Conservation (phyloP, 2,888 invertebrate species). For the Leptinotarsa tumamoca region DNA sequence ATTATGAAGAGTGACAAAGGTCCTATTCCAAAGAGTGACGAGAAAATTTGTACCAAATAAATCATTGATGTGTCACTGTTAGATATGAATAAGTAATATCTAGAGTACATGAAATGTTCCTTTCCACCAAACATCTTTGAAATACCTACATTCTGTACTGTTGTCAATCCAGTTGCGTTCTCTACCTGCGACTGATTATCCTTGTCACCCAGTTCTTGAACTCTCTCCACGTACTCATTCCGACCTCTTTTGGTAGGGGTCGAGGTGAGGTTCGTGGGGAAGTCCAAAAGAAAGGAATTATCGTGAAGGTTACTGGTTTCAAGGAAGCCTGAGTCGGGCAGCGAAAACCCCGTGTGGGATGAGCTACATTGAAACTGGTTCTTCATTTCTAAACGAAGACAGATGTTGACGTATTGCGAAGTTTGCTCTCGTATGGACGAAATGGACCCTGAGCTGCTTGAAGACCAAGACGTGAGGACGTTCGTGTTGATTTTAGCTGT, state of each 20-base stretch:
- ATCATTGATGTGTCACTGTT: too few species aligned
- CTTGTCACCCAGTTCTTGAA: not conserved
- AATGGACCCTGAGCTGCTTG: conserved; percentile 30
- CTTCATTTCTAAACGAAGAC: conserved; percentile 13
- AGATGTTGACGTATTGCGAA: conserved; percentile 30
- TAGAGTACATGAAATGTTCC: too few species aligned
- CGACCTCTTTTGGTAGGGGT: conserved; percentile 1
- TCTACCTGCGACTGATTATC: too few species aligned
- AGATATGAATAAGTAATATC: too few species aligned
- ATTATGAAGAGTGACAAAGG: too few species aligned
- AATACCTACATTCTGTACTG: too few species aligned
- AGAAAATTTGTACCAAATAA: too few species aligned
- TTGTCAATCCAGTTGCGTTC: too few species aligned
- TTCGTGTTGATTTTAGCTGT: conserved; percentile 5
- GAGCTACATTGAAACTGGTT: not conserved
- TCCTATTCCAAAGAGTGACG: too few species aligned
- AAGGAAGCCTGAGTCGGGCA: not conserved
- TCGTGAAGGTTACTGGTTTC: not conserved
- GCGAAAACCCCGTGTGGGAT: not conserved
- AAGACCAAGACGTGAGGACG: conserved; percentile 28
- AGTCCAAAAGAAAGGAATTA: conserved; percentile 7
- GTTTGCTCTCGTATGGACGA: conserved; percentile 29
- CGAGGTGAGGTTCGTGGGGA: not conserved
- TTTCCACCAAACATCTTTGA: too few species aligned
- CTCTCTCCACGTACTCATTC: not conserved